Conservation (phyloP, 2,797 vertebrate species). For the Falco berigora region DNA sequence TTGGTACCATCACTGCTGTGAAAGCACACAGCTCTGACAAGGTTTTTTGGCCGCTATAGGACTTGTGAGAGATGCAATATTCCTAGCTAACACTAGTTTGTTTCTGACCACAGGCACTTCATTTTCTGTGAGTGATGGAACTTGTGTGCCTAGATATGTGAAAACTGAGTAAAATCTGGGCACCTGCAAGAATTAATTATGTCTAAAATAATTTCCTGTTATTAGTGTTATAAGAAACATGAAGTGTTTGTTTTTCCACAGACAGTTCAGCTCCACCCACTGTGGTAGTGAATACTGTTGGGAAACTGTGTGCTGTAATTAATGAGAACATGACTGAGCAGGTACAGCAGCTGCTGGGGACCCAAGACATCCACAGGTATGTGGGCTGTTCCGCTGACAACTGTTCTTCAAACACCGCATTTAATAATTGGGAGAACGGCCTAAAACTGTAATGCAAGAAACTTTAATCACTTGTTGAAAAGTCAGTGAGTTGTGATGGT, state of each 20-base stretch:
- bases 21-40: neutral
- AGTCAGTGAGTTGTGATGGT: neutral
- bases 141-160: neutral
- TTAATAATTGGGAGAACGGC: neutral
- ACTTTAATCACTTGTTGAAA: neutral
- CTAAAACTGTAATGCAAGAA: neutral
- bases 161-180: neutral
- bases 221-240: neutral
- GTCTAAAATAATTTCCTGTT: neutral
- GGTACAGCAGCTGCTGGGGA: constrained; percentile 76
- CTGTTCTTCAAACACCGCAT: neutral
- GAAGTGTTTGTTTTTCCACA: constrained; percentile 55
- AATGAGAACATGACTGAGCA: constrained; percentile 58
- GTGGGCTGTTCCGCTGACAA: neutral
- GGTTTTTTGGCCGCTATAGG: neutral
- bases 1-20: neutral
- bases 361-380: constrained; percentile 83
- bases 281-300: constrained; percentile 80
- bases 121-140: neutral
- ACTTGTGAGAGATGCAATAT: neutral
- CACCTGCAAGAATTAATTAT: neutral
- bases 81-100: neutral
- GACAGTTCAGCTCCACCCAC: constrained; percentile 76
- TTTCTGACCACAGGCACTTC: neutral
- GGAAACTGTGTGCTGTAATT: constrained; percentile 71